Base-by-base conservation (phyloP, 2,888 invertebrate species). In the Cecidostiba fungosa region DNA sequence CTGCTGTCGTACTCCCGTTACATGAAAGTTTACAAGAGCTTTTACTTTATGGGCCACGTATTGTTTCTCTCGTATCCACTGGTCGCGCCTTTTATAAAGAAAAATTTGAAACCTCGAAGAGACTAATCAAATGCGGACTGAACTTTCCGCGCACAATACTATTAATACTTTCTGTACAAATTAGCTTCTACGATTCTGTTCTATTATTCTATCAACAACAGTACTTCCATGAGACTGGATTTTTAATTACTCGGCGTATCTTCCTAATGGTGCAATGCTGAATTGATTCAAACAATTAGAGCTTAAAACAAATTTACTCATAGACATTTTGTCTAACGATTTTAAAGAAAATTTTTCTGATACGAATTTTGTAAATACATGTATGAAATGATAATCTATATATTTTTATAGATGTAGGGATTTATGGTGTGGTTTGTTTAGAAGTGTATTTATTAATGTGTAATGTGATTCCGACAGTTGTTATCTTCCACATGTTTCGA, bases 21-120 rank as follows among this genome's bases (percentile, higher is more conserved):
- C 95, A 95, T 95, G 93, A 92, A 91, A 0, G 95, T 96, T 0
- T 97, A 95, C 89, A 89, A 92, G 0, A 95, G 95, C 62, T 93
- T 96, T 3, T 95, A 96, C 91, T 97, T 96, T 90, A 95, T 95
- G 36, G 97, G 97, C 0, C 95, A 96, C 80, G 79, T 96, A 12
- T 89, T 97, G 23, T 96, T 97, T 91, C 89, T 95, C 29, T 93
- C 95, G 0, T 97, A 97, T 95, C 94, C 95, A 0, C 90, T 96
- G 26, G 89, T 95, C 23, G 92, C 92, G 43, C 93, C 93, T 19
- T 88, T 92, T 32, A 90, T 94, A 70, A 92, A 92, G 87, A 87
- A 89, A 23, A 72, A 91, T 5, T 79, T 93, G 26, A 91, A 90
- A 23, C 88, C 88, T 54, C 88, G 83, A 47, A 89, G 84, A 77